Evolutionary conservation across 2,888 invertebrate species (phyloP), one percentile per base, ranked within the genome.

Genomic region (Aphodius granarius): DNA sequence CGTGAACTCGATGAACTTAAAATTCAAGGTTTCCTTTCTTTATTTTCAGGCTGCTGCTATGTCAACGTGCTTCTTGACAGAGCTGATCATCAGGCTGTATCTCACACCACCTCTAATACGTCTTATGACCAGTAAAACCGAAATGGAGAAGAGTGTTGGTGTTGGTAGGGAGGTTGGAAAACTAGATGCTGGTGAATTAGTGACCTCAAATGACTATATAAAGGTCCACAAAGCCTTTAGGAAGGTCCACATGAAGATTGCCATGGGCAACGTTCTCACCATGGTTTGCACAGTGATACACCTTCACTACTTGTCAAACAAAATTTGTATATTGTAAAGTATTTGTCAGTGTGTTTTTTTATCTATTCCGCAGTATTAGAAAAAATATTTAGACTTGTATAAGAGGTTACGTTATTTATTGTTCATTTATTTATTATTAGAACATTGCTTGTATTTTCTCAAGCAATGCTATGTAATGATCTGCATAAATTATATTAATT

Each of bases 121-220:
- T 62, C 89, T 95, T 78, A 94, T 96, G 86, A 90, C 91, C 76
- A 89, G 91, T 81, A 95, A 95, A 84, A 94, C 92, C 16, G 90
- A 90, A 79, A 91, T 95, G 84, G 96, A 96, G 85, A 91, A 90
- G 72, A 90, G 92, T 0, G 92, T 93, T 3, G 95, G 95, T 20
- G 91, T 94, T 72, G 95, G 95, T 0, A 90, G 92, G 82, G 95
- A 95, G 88, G 87, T 96, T 76, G 96, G 95, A 66, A 90, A 90
- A 82, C 90, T 94, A 81, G 88, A 93, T 66, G 89, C 93, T 22
- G 94, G 94, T 73, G 90, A 91, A 80, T 88, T 96, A 21, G 90
- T 92, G 17, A 90, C 93, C 83, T 95, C 95, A 84, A 94, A 95
- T 0, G 93, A 94, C 84, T 96, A 96, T 87, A 88, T 94, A 81